Percentiles rank a stretch among this genome's conserved stretches.
These are phyloP conservation scores for Hoplodrina ambigua DNA, from an alignment of 2,888 invertebrate species.

Conservation along the genomic window DNA sequence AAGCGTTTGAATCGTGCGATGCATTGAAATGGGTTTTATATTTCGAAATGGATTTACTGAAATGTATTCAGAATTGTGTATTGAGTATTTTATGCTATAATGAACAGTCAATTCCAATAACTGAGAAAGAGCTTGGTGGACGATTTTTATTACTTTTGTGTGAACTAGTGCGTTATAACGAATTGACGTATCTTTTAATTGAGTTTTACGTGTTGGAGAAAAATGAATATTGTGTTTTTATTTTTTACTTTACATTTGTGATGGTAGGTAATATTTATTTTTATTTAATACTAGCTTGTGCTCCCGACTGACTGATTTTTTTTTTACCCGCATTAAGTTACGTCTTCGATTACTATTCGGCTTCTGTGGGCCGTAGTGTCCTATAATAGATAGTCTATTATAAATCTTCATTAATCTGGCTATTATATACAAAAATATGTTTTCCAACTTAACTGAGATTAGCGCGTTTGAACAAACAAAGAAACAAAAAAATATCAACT, in stretches of 20 bases:
- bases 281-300: neutral
- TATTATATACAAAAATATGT: too few relatives aligned
- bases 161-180: conserved; percentile 48
- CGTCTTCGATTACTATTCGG: too few relatives aligned
- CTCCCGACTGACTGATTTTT: too few relatives aligned
- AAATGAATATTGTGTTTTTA: neutral
- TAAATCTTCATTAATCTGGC: too few relatives aligned
- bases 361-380: too few relatives aligned
- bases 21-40: conserved; percentile 58
- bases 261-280: too few relatives aligned
- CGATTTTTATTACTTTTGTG: conserved; percentile 48
- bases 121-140: conserved; percentile 30
- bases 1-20: conserved; percentile 57
- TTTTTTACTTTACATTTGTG: neutral
- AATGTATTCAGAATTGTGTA: conserved; percentile 56
- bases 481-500: too few relatives aligned
- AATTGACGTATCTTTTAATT: conserved; percentile 47
- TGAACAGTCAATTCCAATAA: conserved; percentile 48
- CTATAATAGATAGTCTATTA: too few relatives aligned
- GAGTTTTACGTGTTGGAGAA: conserved; percentile 17
- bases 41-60: conserved; percentile 56
- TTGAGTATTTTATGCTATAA: conserved; percentile 53
- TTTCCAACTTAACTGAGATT: too few relatives aligned
- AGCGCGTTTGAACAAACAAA: too few relatives aligned
- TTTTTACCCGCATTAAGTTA: too few relatives aligned